Evolutionary conservation across 2,888 invertebrate species (phyloP).

Genomic region (Microctonus hyperodae): DNA sequence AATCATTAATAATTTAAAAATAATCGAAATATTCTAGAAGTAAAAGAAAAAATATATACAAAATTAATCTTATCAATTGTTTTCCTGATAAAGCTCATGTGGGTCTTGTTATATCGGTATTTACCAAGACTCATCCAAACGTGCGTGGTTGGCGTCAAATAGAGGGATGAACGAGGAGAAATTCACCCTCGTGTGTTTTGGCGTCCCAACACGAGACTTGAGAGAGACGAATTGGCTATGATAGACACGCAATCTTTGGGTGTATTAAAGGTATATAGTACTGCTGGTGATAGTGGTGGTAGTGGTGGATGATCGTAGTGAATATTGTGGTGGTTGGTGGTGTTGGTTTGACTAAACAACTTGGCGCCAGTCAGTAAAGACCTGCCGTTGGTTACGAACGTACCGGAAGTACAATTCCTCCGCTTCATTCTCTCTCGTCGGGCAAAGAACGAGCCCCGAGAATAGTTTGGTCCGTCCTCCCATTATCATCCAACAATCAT

Average conservation of each 20-base stretch:
- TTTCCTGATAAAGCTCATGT: too few relatives aligned
- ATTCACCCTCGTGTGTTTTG: constrained; percentile 34
- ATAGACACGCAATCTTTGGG: constrained; percentile 51
- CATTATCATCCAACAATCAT: constrained; percentile 11
- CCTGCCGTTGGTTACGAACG: constrained; percentile 50
- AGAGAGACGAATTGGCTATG: constrained; percentile 36
- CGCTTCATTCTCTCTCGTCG: constrained; percentile 35
- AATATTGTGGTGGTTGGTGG: constrained; percentile 34
- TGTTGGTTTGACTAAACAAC: constrained; percentile 30
- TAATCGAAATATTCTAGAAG: background rate
- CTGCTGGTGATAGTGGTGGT: background rate
- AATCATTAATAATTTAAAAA: too few relatives aligned
- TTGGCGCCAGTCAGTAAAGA: constrained; percentile 49
- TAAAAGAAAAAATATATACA: background rate
- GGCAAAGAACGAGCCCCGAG: constrained; percentile 45
- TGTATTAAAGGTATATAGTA: background rate
- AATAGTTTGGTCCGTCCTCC: constrained; percentile 50
- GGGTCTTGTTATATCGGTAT: too few relatives aligned
- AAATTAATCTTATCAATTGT: background rate
- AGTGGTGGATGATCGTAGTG: background rate
- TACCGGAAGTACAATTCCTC: constrained; percentile 39
- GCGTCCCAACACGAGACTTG: constrained; percentile 37
- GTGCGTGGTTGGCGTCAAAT: background rate
- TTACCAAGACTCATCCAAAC: background rate
- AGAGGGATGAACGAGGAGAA: constrained; percentile 29